These are phyloP conservation scores for Leuciscus waleckii DNA, from an alignment of 2,797 vertebrate species.

Conservation along the genomic window DNA sequence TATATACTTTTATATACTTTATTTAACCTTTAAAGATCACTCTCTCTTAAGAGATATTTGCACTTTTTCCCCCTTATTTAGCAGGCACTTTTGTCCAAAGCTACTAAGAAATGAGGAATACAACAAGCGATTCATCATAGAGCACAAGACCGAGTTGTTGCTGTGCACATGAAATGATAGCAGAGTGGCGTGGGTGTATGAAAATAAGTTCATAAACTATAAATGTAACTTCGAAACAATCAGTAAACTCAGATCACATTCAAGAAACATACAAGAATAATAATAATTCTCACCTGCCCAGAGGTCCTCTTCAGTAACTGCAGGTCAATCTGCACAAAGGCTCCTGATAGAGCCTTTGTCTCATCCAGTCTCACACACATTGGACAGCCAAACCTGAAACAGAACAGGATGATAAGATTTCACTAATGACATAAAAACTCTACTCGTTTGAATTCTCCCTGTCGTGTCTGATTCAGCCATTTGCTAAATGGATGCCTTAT, in stretches of 20 bases:
- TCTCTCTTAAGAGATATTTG: background rate
- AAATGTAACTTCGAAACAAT: background rate
- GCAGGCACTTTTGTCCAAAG: background rate
- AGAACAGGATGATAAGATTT: constrained; percentile 25
- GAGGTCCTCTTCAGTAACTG: constrained; percentile 76
- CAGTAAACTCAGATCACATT: background rate
- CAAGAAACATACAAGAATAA: background rate
- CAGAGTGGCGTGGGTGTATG: background rate
- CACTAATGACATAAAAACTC: constrained; percentile 22
- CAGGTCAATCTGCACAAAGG: constrained; percentile 58
- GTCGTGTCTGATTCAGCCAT: background rate
- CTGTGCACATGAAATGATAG: background rate
- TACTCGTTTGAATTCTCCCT: background rate
- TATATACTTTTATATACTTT: too few species aligned
- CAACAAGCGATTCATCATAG: background rate
- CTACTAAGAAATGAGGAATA: background rate
- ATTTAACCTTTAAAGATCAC: background rate
- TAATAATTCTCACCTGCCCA: constrained; percentile 71
- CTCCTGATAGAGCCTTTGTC: constrained; percentile 63
- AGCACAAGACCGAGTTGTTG: background rate
- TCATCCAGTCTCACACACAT: constrained; percentile 75
- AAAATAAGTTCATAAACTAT: background rate
- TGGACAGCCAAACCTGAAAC: constrained; percentile 74
- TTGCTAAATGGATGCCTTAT: background rate
- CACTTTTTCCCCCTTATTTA: background rate